Evolutionary conservation across 2,113 vertebrate genomes (phyloP).

Genomic region (Fulmarus glacialis): DNA sequence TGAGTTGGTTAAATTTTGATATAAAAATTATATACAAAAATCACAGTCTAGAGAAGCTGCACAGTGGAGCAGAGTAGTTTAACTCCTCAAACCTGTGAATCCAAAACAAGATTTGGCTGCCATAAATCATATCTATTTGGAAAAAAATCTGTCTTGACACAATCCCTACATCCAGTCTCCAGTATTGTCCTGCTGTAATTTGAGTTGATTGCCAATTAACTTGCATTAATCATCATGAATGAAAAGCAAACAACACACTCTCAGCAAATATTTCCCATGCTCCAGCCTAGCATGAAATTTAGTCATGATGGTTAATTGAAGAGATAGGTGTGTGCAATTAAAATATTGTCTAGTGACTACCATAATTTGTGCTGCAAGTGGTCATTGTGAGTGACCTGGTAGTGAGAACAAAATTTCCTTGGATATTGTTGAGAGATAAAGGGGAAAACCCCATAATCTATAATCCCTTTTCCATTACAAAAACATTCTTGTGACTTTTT

Average conservation of each 20-base stretch:
- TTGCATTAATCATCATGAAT: constrained; percentile 38
- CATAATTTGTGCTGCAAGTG: neutral
- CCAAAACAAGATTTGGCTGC: neutral
- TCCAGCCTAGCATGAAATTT: constrained; percentile 29
- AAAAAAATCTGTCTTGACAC: constrained; percentile 14
- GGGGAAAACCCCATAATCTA: neutral
- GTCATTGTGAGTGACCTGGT: neutral
- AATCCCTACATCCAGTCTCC: neutral
- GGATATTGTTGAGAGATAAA: neutral
- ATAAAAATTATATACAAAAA: neutral
- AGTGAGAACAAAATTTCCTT: neutral
- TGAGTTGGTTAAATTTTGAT: neutral
- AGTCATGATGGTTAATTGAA: constrained; percentile 14
- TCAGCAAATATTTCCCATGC: constrained; percentile 38
- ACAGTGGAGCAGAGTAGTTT: neutral
- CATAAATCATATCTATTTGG: neutral
- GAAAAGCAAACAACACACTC: constrained; percentile 14
- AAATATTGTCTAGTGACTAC: neutral
- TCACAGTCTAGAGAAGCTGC: neutral
- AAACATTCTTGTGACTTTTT: rapidly evolving
- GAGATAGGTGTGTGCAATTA: constrained; percentile 15
- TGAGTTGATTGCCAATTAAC: constrained; percentile 44
- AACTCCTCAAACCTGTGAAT: neutral
- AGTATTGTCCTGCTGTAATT: constrained; percentile 6
- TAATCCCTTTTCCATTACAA: neutral